Evolutionary conservation across 2,797 vertebrate genomes (phyloP), one percentile per base, ranked within the genome.

Genomic region (Hydrolagus colliei): DNA sequence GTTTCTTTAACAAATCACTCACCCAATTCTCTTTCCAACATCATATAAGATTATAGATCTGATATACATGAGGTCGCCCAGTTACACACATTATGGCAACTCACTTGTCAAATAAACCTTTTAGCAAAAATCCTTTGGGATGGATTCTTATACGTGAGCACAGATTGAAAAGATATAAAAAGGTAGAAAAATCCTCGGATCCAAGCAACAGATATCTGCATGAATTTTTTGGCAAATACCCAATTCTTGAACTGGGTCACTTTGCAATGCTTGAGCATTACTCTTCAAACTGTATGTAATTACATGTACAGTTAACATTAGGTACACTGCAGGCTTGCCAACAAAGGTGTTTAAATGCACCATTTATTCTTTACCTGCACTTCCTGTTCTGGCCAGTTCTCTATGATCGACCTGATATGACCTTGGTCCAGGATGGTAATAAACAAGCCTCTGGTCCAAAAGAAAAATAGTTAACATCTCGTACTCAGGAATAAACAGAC

Each of bases 311-410:
- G 41, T 52, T 52, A 82, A 80, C 59, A 63, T 16, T 22, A 35
- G 67, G 16, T 16, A 20, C 79, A 52, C 65, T 41, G 18, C 12
- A 84, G 4, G 32, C 14, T 41, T 7, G 3, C 18, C 71, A 71
- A 16, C 32, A 71, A 52, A 4, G 35, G 32, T 20, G 59, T 35
- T 35, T 27, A 78, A 67, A 65, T 65, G 9, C 65, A 71, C 63
- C 16, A 71, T 71, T 71, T 71, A 71, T 20, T n/a, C 14, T 71
- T 84, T 93, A 99, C 98, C 92, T 97, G 94, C 20, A 99, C 96
- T 2, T 95, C 94, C 0, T 95, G 96, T 91, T 98, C 97, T 68
- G 97, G 97, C 98, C 98, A 99, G 93, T 99, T 99, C 91, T 98
- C 95, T 90, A 99, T 91, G 88, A 99, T 96, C 73, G 97, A 97